Percentiles rank a stretch among this genome's conserved stretches.
Conservation (phyloP, 2,113 vertebrate species). For the Leucosticte australis region DNA sequence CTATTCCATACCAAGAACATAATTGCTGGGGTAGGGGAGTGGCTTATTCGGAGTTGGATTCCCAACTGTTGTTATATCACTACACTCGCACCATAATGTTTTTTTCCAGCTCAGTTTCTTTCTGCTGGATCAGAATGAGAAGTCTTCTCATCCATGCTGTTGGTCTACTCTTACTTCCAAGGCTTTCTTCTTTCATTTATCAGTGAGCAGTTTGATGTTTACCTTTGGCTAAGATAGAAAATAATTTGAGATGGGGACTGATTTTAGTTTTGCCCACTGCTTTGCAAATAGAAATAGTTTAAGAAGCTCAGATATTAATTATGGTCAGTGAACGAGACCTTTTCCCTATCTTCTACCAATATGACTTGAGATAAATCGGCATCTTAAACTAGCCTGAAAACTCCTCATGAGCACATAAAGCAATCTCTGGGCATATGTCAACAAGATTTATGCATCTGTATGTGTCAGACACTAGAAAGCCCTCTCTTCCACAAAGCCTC, state of each 20-base stretch:
- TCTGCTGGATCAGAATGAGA: background rate
- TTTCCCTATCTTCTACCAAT: background rate
- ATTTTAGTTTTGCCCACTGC: background rate
- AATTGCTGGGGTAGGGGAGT: background rate
- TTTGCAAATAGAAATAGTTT: background rate
- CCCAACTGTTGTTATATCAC: background rate
- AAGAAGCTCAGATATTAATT: background rate
- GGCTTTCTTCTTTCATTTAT: background rate
- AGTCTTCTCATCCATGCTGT: background rate
- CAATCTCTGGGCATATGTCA: background rate
- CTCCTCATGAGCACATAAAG: background rate
- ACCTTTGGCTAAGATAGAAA: background rate
- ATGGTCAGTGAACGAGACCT: background rate
- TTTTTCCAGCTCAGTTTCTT: background rate
- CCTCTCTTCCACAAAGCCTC: background rate
- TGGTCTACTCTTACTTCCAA: background rate
- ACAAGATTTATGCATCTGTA: background rate
- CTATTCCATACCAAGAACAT: background rate
- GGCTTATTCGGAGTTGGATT: background rate
- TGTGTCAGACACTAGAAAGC: background rate
- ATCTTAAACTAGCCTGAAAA: background rate
- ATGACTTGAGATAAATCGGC: background rate
- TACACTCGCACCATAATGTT: background rate
- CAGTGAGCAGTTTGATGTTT: background rate
- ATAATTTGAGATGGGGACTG: background rate